Conservation (phyloP, 2,113 vertebrate genomes). For the Taurulus bubalis region DNA sequence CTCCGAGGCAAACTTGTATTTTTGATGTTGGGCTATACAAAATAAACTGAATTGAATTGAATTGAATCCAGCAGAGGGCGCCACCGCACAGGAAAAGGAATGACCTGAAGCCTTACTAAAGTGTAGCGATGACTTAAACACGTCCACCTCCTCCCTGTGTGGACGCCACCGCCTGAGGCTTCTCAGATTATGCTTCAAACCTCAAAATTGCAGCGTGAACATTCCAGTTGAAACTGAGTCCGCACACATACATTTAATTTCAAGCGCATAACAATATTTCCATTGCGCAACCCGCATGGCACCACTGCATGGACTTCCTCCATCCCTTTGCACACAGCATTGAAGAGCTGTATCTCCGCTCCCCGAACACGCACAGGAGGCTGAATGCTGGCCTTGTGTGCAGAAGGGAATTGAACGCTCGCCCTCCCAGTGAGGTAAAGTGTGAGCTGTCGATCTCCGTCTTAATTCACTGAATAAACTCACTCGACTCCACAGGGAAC, state of each 20-base stretch:
- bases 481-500: background rate
- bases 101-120: rapidly evolving
- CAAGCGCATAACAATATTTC: slow-evolving; percentile 34
- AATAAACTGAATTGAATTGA: no score
- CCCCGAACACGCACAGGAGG: slow-evolving; percentile 2
- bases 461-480: background rate
- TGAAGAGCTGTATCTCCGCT: slow-evolving; percentile 10
- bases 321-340: background rate
- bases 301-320: background rate
- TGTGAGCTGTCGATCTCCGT: background rate
- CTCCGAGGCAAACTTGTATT: no score
- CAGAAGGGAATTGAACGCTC: background rate
- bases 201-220: slow-evolving; percentile 22
- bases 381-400: background rate
- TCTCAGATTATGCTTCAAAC: slow-evolving; percentile 30
- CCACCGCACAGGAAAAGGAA: slow-evolving; percentile 27
- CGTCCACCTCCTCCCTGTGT: background rate
- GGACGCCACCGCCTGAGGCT: slow-evolving; percentile 22
- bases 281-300: slow-evolving; percentile 27
- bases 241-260: slow-evolving; percentile 31
- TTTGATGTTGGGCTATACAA: no score
- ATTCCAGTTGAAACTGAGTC: slow-evolving; percentile 51
- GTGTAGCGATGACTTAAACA: slow-evolving; percentile 35
- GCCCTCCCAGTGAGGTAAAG: background rate
- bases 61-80: slow-evolving; percentile 69